Conservation (phyloP, 2,888 invertebrate species). For the Agrotis exclamationis region DNA sequence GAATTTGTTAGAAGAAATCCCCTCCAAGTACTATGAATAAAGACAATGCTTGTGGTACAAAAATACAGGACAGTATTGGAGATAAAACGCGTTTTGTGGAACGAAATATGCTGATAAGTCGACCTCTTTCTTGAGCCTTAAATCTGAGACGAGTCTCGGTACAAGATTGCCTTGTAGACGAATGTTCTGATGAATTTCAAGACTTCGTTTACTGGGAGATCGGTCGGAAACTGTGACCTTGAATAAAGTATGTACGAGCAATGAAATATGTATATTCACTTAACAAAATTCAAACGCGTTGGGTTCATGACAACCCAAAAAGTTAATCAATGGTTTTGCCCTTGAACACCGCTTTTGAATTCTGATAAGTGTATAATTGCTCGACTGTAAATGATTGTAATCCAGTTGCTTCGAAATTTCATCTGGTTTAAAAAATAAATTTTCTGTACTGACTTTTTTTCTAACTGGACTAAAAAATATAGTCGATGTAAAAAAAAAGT, state of each 20-base stretch:
- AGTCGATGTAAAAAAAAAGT: no score
- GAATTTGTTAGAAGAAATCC: conserved; percentile 71
- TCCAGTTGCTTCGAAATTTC: no score
- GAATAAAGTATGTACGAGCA: background rate
- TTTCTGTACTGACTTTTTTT: no score
- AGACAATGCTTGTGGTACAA: conserved; percentile 58
- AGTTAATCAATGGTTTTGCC: no score
- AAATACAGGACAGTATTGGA: conserved; percentile 57
- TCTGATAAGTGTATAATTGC: no score
- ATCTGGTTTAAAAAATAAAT: no score
- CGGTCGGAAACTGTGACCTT: background rate
- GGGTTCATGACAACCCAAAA: no score
- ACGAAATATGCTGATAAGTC: conserved; percentile 62
- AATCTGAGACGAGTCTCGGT: conserved; percentile 25
- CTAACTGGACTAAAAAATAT: no score
- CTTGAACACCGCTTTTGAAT: no score
- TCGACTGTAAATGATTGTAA: no score
- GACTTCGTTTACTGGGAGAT: background rate
- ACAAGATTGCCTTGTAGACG: conserved; percentile 17
- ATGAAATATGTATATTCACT: no score
- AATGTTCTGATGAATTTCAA: conserved; percentile 21
- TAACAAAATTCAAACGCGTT: no score
- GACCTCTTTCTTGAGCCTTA: conserved; percentile 42
- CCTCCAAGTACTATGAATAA: conserved; percentile 64
- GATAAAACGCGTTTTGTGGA: conserved; percentile 57